A percentile compares a stretch with the other conserved stretches of the same genome.
Evolutionary conservation across 1,140 invertebrate species (phyloP).

Genomic region (Drosophila pseudoobscura): DNA sequence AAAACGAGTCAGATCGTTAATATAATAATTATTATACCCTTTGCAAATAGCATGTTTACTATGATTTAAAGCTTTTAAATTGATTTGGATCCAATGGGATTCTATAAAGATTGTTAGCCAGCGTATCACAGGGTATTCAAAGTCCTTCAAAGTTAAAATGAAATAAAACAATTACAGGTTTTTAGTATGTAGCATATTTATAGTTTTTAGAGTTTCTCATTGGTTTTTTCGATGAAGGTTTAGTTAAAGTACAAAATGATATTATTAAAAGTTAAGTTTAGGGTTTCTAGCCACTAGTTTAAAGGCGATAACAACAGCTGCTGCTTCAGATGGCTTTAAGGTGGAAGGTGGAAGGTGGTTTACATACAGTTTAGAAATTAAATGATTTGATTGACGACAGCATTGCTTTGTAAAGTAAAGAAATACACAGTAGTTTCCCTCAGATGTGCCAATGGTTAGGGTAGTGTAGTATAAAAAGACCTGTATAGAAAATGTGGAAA

Average conservation of each 20-base stretch:
- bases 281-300: slow-evolving; percentile 31
- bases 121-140: too few species aligned
- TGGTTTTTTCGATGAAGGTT: slow-evolving; percentile 35
- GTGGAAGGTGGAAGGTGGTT: neutral
- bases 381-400: too few species aligned
- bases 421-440: too few species aligned
- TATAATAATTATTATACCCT: slow-evolving; percentile 6
- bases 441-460: too few species aligned
- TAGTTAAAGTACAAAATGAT: slow-evolving; percentile 62
- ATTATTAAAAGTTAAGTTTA: slow-evolving; percentile 36
- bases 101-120: too few species aligned
- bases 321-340: slow-evolving; percentile 34
- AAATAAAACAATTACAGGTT: slow-evolving; percentile 19
- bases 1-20: slow-evolving; percentile 1
- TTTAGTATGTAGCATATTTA: slow-evolving; percentile 61
- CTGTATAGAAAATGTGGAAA: too few species aligned
- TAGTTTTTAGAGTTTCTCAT: slow-evolving; percentile 51
- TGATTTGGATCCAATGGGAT: too few species aligned
- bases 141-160: too few species aligned
- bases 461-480: too few species aligned
- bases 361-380: too few species aligned
- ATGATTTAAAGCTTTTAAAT: too few species aligned
- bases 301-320: slow-evolving; percentile 29
- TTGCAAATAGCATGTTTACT: neutral
- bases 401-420: too few species aligned